Conservation (phyloP, 2,113 vertebrate species). For the Typhlomys cinereus region DNA sequence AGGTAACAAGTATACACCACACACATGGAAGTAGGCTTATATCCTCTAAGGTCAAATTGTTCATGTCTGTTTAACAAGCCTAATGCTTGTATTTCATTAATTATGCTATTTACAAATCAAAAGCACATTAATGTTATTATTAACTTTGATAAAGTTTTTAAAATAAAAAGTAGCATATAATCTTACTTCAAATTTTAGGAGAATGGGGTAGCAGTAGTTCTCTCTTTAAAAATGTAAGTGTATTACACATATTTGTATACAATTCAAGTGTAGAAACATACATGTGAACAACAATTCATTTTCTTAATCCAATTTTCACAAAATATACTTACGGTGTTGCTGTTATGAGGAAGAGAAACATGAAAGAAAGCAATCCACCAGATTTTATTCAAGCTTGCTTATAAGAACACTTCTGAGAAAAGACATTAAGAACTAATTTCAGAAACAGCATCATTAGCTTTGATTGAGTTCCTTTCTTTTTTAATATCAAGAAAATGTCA, state of each 20-base stretch:
- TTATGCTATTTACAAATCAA: constrained; percentile 17
- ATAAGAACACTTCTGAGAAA: not conserved
- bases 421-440: constrained; percentile 53
- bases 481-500: constrained; percentile 51
- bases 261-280: not conserved
- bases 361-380: not conserved
- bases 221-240: not conserved
- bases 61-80: constrained; percentile 22
- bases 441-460: not conserved
- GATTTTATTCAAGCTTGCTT: not conserved
- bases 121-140: not conserved
- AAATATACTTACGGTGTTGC: not conserved
- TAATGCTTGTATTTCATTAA: not conserved
- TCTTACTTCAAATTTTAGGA: not conserved
- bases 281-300: not conserved
- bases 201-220: not conserved
- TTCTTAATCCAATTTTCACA: not conserved
- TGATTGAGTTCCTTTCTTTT: constrained; percentile 35
- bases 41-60: not conserved
- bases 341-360: not conserved
- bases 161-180: not conserved
- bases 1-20: not conserved
- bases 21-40: not conserved
- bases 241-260: not conserved
- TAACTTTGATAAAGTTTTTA: not conserved